Percentiles rank a stretch among this genome's conserved stretches.
Evolutionary conservation across 2,888 invertebrate species (phyloP).

Genomic region (Brachylomia viminalis): DNA sequence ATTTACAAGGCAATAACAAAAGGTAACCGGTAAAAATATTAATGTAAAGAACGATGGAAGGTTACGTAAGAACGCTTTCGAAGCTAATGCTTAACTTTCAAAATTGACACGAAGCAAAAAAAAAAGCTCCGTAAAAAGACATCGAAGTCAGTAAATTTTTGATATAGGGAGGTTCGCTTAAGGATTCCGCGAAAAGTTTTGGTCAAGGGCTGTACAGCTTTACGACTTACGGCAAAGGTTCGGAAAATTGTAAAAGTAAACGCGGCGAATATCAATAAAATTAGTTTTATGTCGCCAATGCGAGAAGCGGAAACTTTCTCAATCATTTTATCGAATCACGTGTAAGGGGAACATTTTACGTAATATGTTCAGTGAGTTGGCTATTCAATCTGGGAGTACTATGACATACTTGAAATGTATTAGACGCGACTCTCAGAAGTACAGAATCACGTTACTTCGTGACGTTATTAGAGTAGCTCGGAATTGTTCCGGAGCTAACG

Average conservation of each 20-base stretch:
- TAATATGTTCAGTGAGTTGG: constrained; percentile 53
- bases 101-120: constrained; percentile 56
- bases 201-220: constrained; percentile 75
- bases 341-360: constrained; percentile 52
- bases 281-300: constrained; percentile 73
- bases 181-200: constrained; percentile 73
- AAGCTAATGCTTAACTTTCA: constrained; percentile 53
- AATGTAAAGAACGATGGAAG: constrained; percentile 64
- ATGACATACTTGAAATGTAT: constrained; percentile 58
- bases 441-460: constrained; percentile 49
- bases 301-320: constrained; percentile 69
- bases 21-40: constrained; percentile 59
- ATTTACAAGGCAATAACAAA: constrained; percentile 69
- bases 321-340: constrained; percentile 70
- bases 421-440: constrained; percentile 40
- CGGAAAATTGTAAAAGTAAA: constrained; percentile 73
- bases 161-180: constrained; percentile 69
- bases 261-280: constrained; percentile 74
- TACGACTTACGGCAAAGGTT: constrained; percentile 70
- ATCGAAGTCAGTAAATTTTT: constrained; percentile 72
- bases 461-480: constrained; percentile 36
- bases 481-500: constrained; percentile 33
- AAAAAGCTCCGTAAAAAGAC: constrained; percentile 66
- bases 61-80: constrained; percentile 55
- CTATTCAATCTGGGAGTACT: constrained; percentile 53